Evolutionary conservation across 2,113 vertebrate genomes (phyloP), one percentile per base, ranked within the genome.

Genomic region (Chunga burmeisteri): DNA sequence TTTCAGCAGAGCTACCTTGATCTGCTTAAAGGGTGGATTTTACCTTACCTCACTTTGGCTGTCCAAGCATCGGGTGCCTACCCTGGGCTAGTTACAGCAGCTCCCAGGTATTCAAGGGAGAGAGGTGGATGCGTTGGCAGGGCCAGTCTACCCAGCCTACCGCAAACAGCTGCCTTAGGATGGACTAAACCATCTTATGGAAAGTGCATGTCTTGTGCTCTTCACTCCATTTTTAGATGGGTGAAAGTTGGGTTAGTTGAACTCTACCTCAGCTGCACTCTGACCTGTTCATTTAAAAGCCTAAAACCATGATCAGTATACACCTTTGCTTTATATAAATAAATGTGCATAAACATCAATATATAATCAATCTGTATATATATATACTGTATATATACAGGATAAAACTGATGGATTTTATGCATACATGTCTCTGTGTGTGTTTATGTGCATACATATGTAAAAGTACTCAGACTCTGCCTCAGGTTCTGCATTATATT

Each of bases 401-500:
- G 61, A 65, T 84, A 78, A 82, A 87, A 18, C 20, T 52, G 58
- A 16, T 75, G 40, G 52, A 50, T 71, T 96, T 81, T 68, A 52
- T 65, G 16, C 50, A 16, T 47, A 20, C 14, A 3, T 42, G 18
- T 86, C n/a, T 85, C 1, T 63, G 13, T 26, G 3, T 63, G 15
- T 79, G 36, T 59, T 25, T 23, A 17, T 47, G 32, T 86, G 52
- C 5, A 5, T 77, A 65, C 10, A 14, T 30, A 58, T 17, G 22
- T 91, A 29, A 46, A 88, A 82, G 36, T 79, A 59, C 72, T 74
- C 56, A 53, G 66, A 65, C 17, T 84, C 44, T 84, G 49, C 73
- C 81, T 75, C 40, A 53, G 32, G 58, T 87, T 90, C 73, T 94
- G 78, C 71, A 93, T 95, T 96, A 88, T 93, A 86, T 94, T 94